Percentiles rank a stretch among this genome's conserved stretches.
Evolutionary conservation across 1,140 invertebrate genomes (phyloP).

Genomic region (Coenobita brevimanus): DNA sequence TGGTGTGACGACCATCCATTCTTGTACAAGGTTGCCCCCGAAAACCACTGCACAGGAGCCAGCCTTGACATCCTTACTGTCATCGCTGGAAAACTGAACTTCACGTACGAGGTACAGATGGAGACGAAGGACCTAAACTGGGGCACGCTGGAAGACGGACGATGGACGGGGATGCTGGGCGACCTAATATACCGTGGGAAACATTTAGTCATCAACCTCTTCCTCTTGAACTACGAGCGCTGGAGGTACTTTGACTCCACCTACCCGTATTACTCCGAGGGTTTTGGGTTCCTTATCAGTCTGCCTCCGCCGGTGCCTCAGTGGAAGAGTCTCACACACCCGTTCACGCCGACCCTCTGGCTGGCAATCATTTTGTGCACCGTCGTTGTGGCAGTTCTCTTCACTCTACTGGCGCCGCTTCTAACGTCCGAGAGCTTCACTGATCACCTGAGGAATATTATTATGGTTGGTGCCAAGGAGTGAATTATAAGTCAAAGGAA

Average conservation of each 20-base stretch:
- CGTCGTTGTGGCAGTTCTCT: neutral
- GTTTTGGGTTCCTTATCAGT: conserved; percentile 23
- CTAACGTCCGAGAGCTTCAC: neutral
- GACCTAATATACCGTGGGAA: conserved; percentile 32
- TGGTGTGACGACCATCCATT: conserved; percentile 45
- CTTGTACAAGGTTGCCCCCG: neutral
- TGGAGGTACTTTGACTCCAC: conserved; percentile 33
- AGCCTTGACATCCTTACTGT: conserved; percentile 18
- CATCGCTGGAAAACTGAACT: conserved; percentile 17
- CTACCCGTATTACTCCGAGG: conserved; percentile 35
- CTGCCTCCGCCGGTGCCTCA: conserved; percentile 39
- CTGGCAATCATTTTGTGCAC: neutral
- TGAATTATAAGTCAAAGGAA: no score
- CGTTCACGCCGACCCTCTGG: conserved; percentile 34
- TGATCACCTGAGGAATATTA: neutral
- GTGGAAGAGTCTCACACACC: conserved; percentile 35
- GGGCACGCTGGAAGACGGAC: conserved; percentile 25
- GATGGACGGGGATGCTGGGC: conserved; percentile 31
- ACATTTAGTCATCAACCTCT: conserved; percentile 27
- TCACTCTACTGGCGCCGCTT: neutral
- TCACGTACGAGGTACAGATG: conserved; percentile 36
- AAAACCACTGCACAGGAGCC: neutral
- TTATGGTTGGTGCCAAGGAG: no score
- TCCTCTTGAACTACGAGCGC: conserved; percentile 16
- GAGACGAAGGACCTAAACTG: conserved; percentile 20